Base-by-base conservation (phyloP, 1,140 invertebrate genomes). In the Phthorimaea operculella region DNA sequence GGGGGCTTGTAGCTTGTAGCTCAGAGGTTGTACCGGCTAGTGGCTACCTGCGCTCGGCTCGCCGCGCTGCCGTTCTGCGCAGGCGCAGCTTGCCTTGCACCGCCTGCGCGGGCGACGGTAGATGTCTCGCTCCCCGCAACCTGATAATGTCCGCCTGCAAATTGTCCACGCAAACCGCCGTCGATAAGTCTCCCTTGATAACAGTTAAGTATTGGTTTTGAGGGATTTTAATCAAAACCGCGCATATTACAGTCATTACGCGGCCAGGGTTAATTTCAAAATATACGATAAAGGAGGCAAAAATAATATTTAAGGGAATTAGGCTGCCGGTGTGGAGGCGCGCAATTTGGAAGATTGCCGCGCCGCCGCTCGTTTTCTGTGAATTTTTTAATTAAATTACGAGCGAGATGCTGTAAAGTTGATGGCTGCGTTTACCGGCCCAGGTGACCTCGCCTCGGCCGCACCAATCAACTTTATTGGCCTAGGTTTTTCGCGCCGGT, bases 321-420 rank as follows among this genome's bases (percentile, higher is more conserved):
- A 82, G 76, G 72, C 75, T 78, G 73, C 72, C 69, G 76, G 58
- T 70, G 70, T 60, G 44, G 62, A 68, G 50, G 55, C 54, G 66
- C 55, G 76, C 74, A 83, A 84, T 84, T 81, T 84, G 69, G 75
- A 71, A 76, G 78, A 82, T 82, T 81, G 76, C 14, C 59, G 72
- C 63, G 65, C 68, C 62, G 70, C 64, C 63, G 75, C 59, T 73
- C 66, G 74, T 73, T 79, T 83, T 82, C 79, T 79, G 73, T 82
- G 79, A 82, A 82, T 82, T 82, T 84, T 84, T 84, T 82, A 84
- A 84, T 84, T 82, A 79, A 84, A 84, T 84, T 84, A 84, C 70
- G 77, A 74, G 65, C 67, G 74, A 78, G 77, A 75, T 80, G 76
- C 74, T 68, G 70, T 66, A 68, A 63, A 70, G 60, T 63, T 69